Conservation (phyloP, 1,140 invertebrate species). For the Pseudomyrmex concolor region DNA sequence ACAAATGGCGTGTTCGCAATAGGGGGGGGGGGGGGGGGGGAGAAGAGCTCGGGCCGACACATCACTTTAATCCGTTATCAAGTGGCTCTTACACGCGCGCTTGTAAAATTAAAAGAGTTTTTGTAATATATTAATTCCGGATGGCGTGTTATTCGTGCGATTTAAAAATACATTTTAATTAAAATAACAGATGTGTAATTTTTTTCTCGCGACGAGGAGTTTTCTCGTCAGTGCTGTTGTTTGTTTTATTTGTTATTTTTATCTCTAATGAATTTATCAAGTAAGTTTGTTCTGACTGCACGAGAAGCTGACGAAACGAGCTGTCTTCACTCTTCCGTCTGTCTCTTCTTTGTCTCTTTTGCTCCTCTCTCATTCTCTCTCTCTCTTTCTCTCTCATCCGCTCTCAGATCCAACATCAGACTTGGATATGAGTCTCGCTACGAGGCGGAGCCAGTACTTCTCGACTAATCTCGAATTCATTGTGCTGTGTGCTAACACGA, state of each 20-base stretch:
- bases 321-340: conserved; percentile 36
- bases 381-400: conserved; percentile 45
- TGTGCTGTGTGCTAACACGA: conserved; percentile 58
- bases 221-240: not conserved
- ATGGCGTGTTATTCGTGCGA: not conserved
- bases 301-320: conserved; percentile 55
- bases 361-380: conserved; percentile 10
- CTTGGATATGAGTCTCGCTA: conserved; percentile 59
- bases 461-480: conserved; percentile 60
- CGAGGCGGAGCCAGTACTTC: conserved; percentile 53
- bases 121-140: not conserved
- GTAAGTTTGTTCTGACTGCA: conserved; percentile 61
- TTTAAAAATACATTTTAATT: not conserved
- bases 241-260: conserved; percentile 23
- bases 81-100: not conserved
- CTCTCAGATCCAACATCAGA: conserved; percentile 57
- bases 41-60: not conserved
- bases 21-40: not conserved
- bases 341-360: not conserved
- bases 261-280: conserved; percentile 3
- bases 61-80: not conserved
- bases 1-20: conserved; percentile 33
- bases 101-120: not conserved
- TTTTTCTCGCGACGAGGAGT: not conserved
- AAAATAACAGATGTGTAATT: not conserved